Percentiles rank a stretch among this genome's conserved stretches.
Evolutionary conservation across 2,888 invertebrate species (phyloP).

Genomic region (Coremacera marginata): DNA sequence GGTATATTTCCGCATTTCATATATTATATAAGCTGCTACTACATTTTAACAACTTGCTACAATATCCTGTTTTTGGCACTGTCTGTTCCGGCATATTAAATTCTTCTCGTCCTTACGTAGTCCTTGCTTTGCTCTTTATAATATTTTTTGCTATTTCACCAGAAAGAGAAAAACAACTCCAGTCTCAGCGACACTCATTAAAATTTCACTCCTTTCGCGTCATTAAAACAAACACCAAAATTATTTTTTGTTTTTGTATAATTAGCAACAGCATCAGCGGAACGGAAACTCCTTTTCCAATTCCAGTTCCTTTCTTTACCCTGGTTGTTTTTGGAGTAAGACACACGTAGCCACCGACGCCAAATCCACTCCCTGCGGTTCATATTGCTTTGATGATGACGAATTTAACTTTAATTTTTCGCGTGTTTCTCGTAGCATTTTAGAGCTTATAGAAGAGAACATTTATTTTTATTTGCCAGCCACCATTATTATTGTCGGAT

Average conservation of each 20-base stretch:
- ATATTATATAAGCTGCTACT: not conserved
- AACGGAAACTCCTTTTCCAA: too few relatives aligned
- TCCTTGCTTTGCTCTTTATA: not conserved
- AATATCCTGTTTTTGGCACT: not conserved
- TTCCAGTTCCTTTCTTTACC: too few relatives aligned
- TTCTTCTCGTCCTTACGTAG: not conserved
- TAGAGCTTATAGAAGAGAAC: too few relatives aligned
- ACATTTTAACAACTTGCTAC: not conserved
- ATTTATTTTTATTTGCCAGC: too few relatives aligned
- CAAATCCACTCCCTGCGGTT: too few relatives aligned
- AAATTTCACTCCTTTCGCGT: slow-evolving; percentile 30
- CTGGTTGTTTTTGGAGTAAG: too few relatives aligned
- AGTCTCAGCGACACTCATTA: slow-evolving; percentile 23
- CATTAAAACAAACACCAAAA: slow-evolving; percentile 16
- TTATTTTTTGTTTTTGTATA: slow-evolving; percentile 21
- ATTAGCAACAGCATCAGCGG: slow-evolving; percentile 7
- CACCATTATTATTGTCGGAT: too few relatives aligned
- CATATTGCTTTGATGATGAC: too few relatives aligned
- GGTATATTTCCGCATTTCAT: not conserved
- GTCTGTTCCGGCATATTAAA: not conserved
- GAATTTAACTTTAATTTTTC: too few relatives aligned
- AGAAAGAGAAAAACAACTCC: not conserved
- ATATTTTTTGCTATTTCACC: not conserved
- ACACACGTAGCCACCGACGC: too few relatives aligned
- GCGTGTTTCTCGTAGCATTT: too few relatives aligned